phyloP scores from a whole-genome alignment of 2,797 vertebrate genomes.

The Coregonus sp. region DNA sequence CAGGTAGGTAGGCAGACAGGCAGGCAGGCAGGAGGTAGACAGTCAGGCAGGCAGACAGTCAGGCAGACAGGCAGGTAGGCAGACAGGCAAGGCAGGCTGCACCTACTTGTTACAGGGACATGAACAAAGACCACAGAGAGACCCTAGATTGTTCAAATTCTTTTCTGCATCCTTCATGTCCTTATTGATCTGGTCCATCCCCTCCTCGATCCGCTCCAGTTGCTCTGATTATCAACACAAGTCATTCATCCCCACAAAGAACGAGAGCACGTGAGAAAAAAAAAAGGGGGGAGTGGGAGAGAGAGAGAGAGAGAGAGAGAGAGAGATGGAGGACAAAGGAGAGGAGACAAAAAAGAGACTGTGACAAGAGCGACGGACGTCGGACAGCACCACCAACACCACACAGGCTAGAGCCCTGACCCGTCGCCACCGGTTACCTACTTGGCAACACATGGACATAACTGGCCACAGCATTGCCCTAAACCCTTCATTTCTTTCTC shows the following conservation, averaged over 20 bases:
- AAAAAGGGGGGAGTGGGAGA: conserved; percentile 35
- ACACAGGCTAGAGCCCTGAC: conserved; percentile 86
- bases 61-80: conserved; percentile 60
- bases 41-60: no score
- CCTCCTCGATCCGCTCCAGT: conserved; percentile 99
- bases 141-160: conserved; percentile 99
- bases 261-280: conserved; percentile 89
- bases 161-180: conserved; percentile 99
- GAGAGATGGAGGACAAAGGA: conserved; percentile 66
- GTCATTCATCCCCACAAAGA: conserved; percentile 94
- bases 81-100: conserved; percentile 84
- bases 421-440: conserved; percentile 91
- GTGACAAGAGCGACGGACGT: conserved; percentile 87
- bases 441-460: conserved; percentile 99
- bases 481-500: conserved; percentile 99
- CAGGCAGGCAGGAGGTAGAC: conserved; percentile 35
- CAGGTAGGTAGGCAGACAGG: conserved; percentile 55
- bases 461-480: conserved; percentile 99
- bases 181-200: conserved; percentile 99
- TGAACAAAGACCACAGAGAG: conserved; percentile 99
- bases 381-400: conserved; percentile 85
- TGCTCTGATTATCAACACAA: conserved; percentile 99
- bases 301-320: conserved; percentile 31
- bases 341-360: conserved; percentile 92
- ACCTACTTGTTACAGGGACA: conserved; percentile 99